Conservation (phyloP, 2,797 vertebrate species). For the Rhynchonycteris naso region DNA sequence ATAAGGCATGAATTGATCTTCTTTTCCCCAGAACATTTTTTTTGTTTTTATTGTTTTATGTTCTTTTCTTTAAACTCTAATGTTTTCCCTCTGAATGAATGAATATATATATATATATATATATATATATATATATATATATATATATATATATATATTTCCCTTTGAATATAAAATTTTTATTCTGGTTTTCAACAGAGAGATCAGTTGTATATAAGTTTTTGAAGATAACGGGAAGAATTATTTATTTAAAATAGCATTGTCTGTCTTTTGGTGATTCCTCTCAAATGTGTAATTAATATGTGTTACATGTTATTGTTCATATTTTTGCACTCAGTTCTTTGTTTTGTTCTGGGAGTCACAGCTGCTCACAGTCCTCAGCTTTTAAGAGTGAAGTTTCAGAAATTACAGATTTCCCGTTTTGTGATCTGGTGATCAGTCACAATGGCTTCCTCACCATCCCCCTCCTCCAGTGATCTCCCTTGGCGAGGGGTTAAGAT, state of each 20-base stretch:
- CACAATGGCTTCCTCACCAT: background rate
- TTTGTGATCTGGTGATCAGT: background rate
- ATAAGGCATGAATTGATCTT: background rate
- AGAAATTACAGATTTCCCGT: background rate
- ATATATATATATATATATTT: no score
- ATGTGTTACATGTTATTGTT: background rate
- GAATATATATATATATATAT: no score
- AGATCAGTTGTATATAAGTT: background rate
- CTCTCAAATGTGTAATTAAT: background rate
- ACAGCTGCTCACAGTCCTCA: background rate
- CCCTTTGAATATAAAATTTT: background rate
- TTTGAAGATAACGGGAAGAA: background rate
- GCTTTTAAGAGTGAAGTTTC: background rate
- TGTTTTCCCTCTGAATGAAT: background rate
- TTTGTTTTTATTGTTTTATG: constrained; percentile 4
- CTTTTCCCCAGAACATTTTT: background rate
- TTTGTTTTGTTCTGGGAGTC: constrained; percentile 25
- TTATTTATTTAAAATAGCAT: constrained; percentile 13
- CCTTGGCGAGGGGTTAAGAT: background rate
- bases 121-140: no score
- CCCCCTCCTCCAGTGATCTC: background rate
- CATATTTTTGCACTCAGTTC: background rate
- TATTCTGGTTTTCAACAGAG: background rate
- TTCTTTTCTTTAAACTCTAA: background rate
- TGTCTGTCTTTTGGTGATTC: background rate